Base-by-base conservation (phyloP, 2,113 vertebrate species). In the Pristiophorus japonicus region DNA sequence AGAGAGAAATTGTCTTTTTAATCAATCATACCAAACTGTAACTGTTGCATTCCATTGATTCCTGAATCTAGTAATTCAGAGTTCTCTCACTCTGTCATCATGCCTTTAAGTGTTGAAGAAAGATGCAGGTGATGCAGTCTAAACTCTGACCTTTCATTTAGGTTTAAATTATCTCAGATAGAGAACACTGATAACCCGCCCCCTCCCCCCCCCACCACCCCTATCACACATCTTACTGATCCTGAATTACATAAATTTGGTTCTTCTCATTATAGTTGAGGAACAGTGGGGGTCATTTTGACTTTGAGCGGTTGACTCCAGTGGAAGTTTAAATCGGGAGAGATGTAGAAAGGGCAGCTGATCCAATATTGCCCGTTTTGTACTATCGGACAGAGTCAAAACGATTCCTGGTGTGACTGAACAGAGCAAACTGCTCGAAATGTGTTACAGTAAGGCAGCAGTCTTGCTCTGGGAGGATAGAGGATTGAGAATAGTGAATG, bases 1-100 rank as follows among this genome's bases (percentile, higher is more conserved):
- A 94, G 93, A 73, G 66, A 47, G 93, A 94, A 94, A 94, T 73
- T 94, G 93, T 94, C 65, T 94, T 94, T 92, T 73, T 94, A 94
- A 94, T 94, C 93, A 94, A 94, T 94, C 93, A 94, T 6, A 73
- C 93, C 93, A 94, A 94, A 94, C 93, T 51, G 45, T 73, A 67
- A 45, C 65, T 94, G 93, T 47, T 70, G 66, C 3, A 34, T 94
- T 94, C 66, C 65, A 94, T 73, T 94, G 93, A 51, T 70, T 70
- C 38, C 73, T 94, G 65, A 67, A 18, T 47, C 45, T 51, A 70
- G 42, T 94, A 70, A 70, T 94, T 70, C 42, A 67, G 66, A 47
- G 42, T 51, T 22, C 91, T 42, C 34, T 18, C 42, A 18, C 42
- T 51, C 45, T 59, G 24, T 70, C 42, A 47, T 70, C 42, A 70